Percentiles rank a stretch among this genome's conserved stretches.
phyloP scores from a whole-genome alignment of 2,113 vertebrate genomes.

The Pseudorectes ferrugineus region DNA sequence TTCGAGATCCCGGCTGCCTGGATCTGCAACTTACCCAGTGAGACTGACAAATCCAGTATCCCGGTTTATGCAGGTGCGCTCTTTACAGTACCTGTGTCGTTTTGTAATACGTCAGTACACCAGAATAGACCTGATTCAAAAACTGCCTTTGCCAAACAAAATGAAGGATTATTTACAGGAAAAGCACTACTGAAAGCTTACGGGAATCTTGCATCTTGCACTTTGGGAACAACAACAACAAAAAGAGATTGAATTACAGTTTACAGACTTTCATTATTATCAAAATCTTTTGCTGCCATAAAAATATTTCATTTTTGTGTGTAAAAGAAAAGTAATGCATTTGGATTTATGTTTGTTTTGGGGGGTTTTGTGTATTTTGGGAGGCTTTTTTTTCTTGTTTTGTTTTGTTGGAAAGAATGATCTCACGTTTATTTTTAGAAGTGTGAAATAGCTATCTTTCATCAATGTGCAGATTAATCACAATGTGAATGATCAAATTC shows the following conservation, averaged over 20 bases:
- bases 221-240: constrained; percentile 87
- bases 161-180: constrained; percentile 99
- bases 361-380: constrained; percentile 17
- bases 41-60: constrained; percentile 95
- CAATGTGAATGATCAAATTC: constrained; percentile 79
- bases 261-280: constrained; percentile 86
- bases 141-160: constrained; percentile 99
- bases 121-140: constrained; percentile 97
- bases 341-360: constrained; percentile 45
- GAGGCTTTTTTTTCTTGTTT: constrained; percentile 33
- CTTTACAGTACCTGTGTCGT: constrained; percentile 96
- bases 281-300: constrained; percentile 79
- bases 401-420: constrained; percentile 61
- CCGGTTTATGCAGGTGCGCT: constrained; percentile 98
- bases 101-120: constrained; percentile 99
- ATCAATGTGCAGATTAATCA: constrained; percentile 76
- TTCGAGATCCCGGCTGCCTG: constrained; percentile 94
- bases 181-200: constrained; percentile 97
- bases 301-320: constrained; percentile 71
- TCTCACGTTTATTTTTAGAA: constrained; percentile 66
- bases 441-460: constrained; percentile 73
- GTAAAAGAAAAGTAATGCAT: constrained; percentile 64
- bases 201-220: constrained; percentile 87
- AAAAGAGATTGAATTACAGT: constrained; percentile 81
- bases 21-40: constrained; percentile 94